Percentiles rank a stretch among this genome's conserved stretches.
Conservation (phyloP, 2,888 invertebrate species). For the Polietes domitor region DNA sequence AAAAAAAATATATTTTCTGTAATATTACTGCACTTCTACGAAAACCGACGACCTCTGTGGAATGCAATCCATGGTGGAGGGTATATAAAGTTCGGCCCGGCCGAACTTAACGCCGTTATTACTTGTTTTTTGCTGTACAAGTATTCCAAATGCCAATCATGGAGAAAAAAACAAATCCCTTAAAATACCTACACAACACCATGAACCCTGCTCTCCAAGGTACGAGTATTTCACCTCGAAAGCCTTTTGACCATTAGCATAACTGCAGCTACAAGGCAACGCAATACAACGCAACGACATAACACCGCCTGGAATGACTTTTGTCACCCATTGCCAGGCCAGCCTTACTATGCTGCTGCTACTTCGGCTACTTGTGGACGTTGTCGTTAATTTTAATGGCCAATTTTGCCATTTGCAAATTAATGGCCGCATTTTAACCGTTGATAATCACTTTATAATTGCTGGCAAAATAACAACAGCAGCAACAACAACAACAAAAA, state of each 20-base stretch:
- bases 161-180: too few relatives aligned
- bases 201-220: too few relatives aligned
- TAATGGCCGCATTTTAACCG: conserved; percentile 61
- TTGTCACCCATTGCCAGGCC: conserved; percentile 30
- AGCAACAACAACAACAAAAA: neutral
- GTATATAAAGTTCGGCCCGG: too few relatives aligned
- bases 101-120: too few relatives aligned
- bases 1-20: too few relatives aligned
- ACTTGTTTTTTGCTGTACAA: neutral
- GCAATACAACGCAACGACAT: neutral
- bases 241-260: conserved; percentile 36
- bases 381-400: conserved; percentile 43
- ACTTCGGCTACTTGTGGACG: neutral
- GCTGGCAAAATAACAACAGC: conserved; percentile 2
- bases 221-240: conserved; percentile 40
- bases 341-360: conserved; percentile 29
- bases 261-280: neutral
- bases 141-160: too few relatives aligned
- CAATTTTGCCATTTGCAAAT: conserved; percentile 65
- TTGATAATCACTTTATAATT: conserved; percentile 68
- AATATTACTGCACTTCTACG: too few relatives aligned
- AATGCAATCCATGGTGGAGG: too few relatives aligned
- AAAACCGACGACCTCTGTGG: too few relatives aligned
- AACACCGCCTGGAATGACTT: conserved; percentile 44
- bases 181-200: too few relatives aligned